These are phyloP conservation scores for Argya squamiceps DNA, from an alignment of 2,797 vertebrate species.

Conservation along the genomic window DNA sequence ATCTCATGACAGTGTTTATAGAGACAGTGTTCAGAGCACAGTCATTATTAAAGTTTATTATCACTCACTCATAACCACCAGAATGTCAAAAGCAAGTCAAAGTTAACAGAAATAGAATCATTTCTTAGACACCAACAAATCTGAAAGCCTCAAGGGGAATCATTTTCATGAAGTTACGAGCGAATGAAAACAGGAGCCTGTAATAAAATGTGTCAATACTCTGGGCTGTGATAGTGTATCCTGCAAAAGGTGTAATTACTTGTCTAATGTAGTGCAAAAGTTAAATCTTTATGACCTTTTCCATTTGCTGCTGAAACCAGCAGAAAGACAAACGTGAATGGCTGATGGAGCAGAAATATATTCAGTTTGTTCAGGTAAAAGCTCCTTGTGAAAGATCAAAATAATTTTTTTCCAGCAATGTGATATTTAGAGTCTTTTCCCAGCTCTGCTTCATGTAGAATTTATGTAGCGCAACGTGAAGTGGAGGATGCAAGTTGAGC, in stretches of 20 bases:
- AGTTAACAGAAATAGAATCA: background rate
- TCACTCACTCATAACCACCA: background rate
- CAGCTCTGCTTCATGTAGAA: background rate
- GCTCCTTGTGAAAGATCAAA: background rate
- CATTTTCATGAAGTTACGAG: background rate
- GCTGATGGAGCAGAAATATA: constrained; percentile 4
- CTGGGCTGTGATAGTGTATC: background rate
- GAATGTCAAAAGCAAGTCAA: background rate
- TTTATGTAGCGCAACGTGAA: background rate
- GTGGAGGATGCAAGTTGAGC: background rate
- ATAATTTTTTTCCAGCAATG: background rate
- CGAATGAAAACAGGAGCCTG: background rate
- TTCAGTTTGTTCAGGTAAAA: background rate
- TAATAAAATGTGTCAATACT: background rate
- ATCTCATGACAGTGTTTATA: background rate
- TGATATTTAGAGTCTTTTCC: constrained; percentile 12
- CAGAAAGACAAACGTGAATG: background rate
- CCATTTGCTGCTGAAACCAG: constrained; percentile 19
- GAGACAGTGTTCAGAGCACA: background rate
- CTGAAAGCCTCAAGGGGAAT: background rate
- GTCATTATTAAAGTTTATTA: background rate
- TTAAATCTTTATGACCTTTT: constrained; percentile 22
- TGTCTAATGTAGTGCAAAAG: constrained; percentile 16
- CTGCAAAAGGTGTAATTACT: background rate
- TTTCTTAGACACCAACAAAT: background rate